Percentiles rank a stretch among this genome's conserved stretches.
These are phyloP conservation scores for Paraescarpia echinospica DNA, from an alignment of 1,140 invertebrate genomes.

Conservation along the genomic window DNA sequence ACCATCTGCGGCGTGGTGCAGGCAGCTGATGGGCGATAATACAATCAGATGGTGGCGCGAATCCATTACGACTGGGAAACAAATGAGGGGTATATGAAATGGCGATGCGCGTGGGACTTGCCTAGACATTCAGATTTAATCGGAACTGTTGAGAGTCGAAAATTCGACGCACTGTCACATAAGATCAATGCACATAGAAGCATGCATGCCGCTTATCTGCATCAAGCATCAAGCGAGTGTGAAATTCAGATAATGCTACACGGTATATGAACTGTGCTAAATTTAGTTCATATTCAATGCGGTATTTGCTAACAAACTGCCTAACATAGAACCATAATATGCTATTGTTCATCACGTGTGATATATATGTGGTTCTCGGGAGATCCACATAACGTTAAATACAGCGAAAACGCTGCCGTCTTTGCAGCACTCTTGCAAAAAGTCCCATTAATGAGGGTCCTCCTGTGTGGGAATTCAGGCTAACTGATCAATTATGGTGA, in stretches of 20 bases:
- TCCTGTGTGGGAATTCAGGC: neutral
- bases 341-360: neutral
- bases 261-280: neutral
- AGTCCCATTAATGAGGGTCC: neutral
- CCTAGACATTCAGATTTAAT: neutral
- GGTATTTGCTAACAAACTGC: neutral
- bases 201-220: neutral
- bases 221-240: neutral
- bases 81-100: neutral
- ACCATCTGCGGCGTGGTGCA: neutral
- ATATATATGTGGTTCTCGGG: neutral
- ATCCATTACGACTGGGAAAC: neutral
- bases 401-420: neutral
- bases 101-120: neutral
- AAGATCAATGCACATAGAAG: neutral
- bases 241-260: neutral
- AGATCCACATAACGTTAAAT: neutral
- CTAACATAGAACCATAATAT: neutral
- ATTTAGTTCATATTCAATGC: neutral
- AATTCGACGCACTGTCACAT: neutral
- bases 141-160: neutral
- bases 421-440: neutral
- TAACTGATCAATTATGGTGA: neutral
- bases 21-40: neutral
- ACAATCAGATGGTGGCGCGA: neutral